These are phyloP conservation scores for Phoxinus phoxinus DNA, from an alignment of 2,113 vertebrate species.

Conservation along the genomic window DNA sequence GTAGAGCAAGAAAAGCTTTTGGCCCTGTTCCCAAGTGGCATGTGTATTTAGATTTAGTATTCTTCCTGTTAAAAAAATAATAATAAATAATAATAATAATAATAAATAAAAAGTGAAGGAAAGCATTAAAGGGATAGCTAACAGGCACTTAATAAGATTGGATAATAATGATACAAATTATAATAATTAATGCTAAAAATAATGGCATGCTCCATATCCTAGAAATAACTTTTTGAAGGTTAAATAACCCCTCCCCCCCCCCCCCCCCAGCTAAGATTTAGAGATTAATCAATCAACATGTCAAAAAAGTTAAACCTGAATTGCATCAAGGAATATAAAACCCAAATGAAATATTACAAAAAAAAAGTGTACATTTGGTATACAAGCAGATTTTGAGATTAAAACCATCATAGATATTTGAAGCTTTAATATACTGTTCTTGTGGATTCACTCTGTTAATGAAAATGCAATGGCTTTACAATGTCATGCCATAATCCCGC, in stretches of 20 bases:
- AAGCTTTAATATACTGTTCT: slow-evolving; percentile 67
- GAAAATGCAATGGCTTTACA: slow-evolving; percentile 70
- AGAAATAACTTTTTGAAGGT: slow-evolving; percentile 42
- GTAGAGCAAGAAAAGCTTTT: slow-evolving; percentile 44
- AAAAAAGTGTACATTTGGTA: slow-evolving; percentile 55
- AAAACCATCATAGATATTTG: slow-evolving; percentile 66
- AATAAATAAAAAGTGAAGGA: background rate
- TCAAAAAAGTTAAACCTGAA: slow-evolving; percentile 50
- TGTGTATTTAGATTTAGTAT: slow-evolving; percentile 17
- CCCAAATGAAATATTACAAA: slow-evolving; percentile 31
- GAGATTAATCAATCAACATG: slow-evolving; percentile 5
- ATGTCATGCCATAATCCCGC: slow-evolving; percentile 63
- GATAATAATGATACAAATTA: slow-evolving; percentile 70
- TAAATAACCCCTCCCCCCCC: slow-evolving; percentile 46
- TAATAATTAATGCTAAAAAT: slow-evolving; percentile 56
- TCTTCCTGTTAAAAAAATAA: background rate
- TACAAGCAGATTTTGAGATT: slow-evolving; percentile 65
- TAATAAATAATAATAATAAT: background rate
- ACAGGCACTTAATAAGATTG: slow-evolving; percentile 80
- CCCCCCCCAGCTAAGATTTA: slow-evolving; percentile 28
- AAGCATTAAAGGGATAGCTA: slow-evolving; percentile 80
- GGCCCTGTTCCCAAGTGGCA: slow-evolving; percentile 40
- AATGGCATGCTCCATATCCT: slow-evolving; percentile 60
- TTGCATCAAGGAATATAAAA: slow-evolving; percentile 41
- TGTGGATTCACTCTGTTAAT: slow-evolving; percentile 45